Conservation (phyloP, 2,113 vertebrate genomes). For the Alligator mississippiensis region DNA sequence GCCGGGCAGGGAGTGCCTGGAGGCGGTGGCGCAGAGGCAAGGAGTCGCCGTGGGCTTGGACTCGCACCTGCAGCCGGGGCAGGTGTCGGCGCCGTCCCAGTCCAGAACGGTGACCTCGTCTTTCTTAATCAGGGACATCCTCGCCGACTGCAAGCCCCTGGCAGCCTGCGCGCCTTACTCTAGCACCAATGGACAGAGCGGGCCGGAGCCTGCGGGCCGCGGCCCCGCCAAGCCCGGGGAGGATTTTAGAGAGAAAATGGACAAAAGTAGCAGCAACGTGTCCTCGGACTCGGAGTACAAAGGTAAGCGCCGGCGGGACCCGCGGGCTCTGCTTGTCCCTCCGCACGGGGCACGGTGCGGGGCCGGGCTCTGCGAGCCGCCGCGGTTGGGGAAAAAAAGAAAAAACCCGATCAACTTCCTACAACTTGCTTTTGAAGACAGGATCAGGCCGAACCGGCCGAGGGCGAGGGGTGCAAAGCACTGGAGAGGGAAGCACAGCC, state of each 20-base stretch:
- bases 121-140: constrained; percentile 97
- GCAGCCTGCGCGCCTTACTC: constrained; percentile 98
- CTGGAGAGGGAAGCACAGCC: too few species aligned
- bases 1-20: constrained; percentile 90
- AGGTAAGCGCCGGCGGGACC: constrained; percentile 82
- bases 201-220: constrained; percentile 86
- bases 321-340: neutral
- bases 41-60: constrained; percentile 78
- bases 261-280: constrained; percentile 90
- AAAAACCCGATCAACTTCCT: neutral
- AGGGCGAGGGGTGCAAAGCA: too few species aligned
- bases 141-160: constrained; percentile 96
- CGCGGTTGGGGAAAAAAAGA: too few species aligned
- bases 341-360: too few species aligned
- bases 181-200: constrained; percentile 91
- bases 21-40: constrained; percentile 77
- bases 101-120: constrained; percentile 97
- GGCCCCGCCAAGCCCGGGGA: constrained; percentile 87
- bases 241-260: constrained; percentile 92
- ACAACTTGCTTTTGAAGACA: neutral
- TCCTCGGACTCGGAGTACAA: constrained; percentile 97
- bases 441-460: neutral
- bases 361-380: too few species aligned
- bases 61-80: constrained; percentile 87
- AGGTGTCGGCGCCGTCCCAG: constrained; percentile 90